Conservation (phyloP, 2,113 vertebrate genomes). For the Paramisgurnus dabryanus region DNA sequence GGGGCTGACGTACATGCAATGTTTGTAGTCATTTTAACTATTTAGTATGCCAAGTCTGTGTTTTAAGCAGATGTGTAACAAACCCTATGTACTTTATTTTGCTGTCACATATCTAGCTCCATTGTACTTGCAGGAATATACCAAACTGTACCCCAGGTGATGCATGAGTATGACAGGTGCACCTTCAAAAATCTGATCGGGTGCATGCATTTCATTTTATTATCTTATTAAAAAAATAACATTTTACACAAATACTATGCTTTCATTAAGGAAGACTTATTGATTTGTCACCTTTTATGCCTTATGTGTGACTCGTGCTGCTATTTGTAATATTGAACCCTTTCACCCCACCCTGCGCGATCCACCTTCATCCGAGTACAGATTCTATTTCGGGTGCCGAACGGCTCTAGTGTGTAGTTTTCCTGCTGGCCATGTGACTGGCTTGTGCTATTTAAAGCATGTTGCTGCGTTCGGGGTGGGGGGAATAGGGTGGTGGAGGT, state of each 20-base stretch:
- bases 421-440: conserved; percentile 67
- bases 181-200: no score
- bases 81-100: neutral
- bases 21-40: neutral
- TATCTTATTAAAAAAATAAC: no score
- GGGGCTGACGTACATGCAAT: neutral
- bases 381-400: conserved; percentile 64
- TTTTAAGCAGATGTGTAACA: neutral
- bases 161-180: no score
- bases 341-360: conserved; percentile 12
- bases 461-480: conserved; percentile 49
- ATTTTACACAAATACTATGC: no score
- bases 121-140: no score
- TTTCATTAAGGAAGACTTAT: conserved; percentile 30
- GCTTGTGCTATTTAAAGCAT: conserved; percentile 68
- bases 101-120: neutral
- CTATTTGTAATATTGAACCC: conserved; percentile 51
- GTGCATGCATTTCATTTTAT: no score
- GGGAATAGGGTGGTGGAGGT: conserved; percentile 36
- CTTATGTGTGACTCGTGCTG: conserved; percentile 28
- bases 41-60: neutral
- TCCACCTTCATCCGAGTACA: conserved; percentile 62
- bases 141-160: neutral
- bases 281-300: conserved; percentile 32
- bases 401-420: conserved; percentile 63